Conservation (phyloP, 2,888 invertebrate species). For the Diadegma fenestrale region DNA sequence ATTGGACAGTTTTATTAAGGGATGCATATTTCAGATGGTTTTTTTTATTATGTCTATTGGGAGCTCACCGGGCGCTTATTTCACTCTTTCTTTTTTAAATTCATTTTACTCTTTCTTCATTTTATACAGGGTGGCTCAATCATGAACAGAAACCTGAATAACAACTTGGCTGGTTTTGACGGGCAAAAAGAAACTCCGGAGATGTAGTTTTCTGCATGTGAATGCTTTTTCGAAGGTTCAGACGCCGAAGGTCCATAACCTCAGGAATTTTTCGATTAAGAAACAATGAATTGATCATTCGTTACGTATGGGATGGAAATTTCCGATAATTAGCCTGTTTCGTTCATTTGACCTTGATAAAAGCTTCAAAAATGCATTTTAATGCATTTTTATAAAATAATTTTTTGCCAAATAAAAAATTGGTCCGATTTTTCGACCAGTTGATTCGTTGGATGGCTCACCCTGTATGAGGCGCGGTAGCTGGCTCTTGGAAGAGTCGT, state of each 20-base stretch:
- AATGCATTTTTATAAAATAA: not conserved
- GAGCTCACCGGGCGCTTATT: conserved; percentile 73
- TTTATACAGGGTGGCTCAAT: not conserved
- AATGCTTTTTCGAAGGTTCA: not conserved
- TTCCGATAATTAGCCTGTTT: not conserved
- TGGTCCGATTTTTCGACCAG: not conserved
- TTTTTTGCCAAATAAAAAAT: not conserved
- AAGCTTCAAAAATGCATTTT: not conserved
- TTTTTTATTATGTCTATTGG: conserved; percentile 84
- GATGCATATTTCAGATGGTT: conserved; percentile 85
- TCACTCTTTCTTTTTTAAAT: conserved; percentile 40
- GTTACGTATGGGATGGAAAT: not conserved
- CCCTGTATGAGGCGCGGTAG: conserved; percentile 9
- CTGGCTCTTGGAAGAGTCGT: conserved; percentile 40
- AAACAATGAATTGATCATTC: not conserved
- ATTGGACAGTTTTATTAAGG: conserved; percentile 85
- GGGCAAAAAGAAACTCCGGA: not conserved
- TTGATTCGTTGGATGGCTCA: not conserved
- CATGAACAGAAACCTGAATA: not conserved
- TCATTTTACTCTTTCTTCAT: conserved; percentile 38
- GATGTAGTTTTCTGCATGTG: not conserved
- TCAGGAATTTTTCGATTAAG: not conserved
- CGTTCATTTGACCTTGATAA: not conserved
- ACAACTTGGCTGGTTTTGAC: not conserved
- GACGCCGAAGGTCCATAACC: not conserved